Percentiles rank a stretch among this genome's conserved stretches.
phyloP scores from a whole-genome alignment of 1,140 invertebrate species.

The Trichomalopsis sarcophagae region DNA sequence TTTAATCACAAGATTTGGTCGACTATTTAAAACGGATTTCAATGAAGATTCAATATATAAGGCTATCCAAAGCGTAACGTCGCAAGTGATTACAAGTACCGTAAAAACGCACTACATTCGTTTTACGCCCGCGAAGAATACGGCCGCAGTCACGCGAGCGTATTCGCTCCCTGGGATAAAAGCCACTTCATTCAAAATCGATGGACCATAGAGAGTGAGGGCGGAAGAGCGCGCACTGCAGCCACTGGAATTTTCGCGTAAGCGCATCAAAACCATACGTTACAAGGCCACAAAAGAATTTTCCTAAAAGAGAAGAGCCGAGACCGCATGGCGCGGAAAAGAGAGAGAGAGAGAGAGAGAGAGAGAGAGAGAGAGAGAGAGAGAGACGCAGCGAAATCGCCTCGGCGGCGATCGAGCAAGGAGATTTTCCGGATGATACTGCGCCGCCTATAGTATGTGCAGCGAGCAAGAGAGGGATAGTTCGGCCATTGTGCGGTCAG shows the following conservation, averaged over 20 bases:
- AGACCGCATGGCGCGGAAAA: background rate
- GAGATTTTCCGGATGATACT: slow-evolving; percentile 32
- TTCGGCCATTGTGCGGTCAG: slow-evolving; percentile 45
- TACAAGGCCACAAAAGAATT: slow-evolving; percentile 25
- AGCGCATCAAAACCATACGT: slow-evolving; percentile 2
- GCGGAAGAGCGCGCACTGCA: background rate
- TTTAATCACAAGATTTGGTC: too few species aligned
- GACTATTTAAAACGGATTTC: background rate
- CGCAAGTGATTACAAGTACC: background rate
- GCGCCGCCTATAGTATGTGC: background rate
- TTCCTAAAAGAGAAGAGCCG: background rate
- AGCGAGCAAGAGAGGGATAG: background rate
- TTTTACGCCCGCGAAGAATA: background rate
- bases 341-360: background rate
- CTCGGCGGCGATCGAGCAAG: slow-evolving; percentile 41
- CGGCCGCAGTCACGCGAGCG: too few species aligned
- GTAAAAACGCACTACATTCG: slow-evolving; percentile 1
- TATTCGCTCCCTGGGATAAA: background rate
- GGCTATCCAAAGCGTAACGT: background rate
- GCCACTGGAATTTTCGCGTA: slow-evolving; percentile 33
- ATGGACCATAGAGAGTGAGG: background rate
- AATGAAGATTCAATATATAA: background rate
- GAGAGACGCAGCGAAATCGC: slow-evolving; percentile 43
- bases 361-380: background rate
- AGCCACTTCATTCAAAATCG: slow-evolving; percentile 46